Evolutionary conservation across 2,888 invertebrate genomes (phyloP).

Genomic region (Scaptomyza flava): DNA sequence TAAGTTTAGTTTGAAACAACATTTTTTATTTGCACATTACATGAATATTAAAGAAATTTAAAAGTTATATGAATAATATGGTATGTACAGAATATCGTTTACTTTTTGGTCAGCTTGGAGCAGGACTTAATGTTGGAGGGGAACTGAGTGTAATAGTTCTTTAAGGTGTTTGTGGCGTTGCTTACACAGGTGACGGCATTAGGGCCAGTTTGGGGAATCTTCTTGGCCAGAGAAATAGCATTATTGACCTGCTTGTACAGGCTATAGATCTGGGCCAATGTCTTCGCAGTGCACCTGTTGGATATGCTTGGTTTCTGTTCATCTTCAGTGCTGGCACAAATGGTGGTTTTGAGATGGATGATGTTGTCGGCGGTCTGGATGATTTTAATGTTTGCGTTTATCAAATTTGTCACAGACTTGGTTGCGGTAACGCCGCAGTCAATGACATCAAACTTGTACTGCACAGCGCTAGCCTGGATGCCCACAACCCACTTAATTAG

Average conservation of each 20-base stretch:
- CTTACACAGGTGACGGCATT: slow-evolving; percentile 54
- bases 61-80: neutral
- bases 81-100: slow-evolving; percentile 4
- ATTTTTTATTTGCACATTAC: neutral
- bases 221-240: slow-evolving; percentile 51
- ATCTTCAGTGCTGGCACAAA: slow-evolving; percentile 49
- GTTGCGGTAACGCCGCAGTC: slow-evolving; percentile 58
- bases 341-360: slow-evolving; percentile 50
- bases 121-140: slow-evolving; percentile 56
- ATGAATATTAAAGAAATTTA: neutral
- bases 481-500: slow-evolving; percentile 61
- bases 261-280: slow-evolving; percentile 35
- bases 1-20: neutral
- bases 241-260: slow-evolving; percentile 52
- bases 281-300: slow-evolving; percentile 50
- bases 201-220: slow-evolving; percentile 60
- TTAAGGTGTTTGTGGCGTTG: slow-evolving; percentile 48
- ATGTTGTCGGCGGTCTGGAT: slow-evolving; percentile 56
- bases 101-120: slow-evolving; percentile 60
- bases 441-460: slow-evolving; percentile 50
- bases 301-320: slow-evolving; percentile 14
- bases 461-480: slow-evolving; percentile 50
- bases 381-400: slow-evolving; percentile 58
- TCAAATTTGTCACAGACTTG: slow-evolving; percentile 59
- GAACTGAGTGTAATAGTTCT: slow-evolving; percentile 60